Conservation (phyloP, 2,888 invertebrate species). For the Coleophora flavipennella region DNA sequence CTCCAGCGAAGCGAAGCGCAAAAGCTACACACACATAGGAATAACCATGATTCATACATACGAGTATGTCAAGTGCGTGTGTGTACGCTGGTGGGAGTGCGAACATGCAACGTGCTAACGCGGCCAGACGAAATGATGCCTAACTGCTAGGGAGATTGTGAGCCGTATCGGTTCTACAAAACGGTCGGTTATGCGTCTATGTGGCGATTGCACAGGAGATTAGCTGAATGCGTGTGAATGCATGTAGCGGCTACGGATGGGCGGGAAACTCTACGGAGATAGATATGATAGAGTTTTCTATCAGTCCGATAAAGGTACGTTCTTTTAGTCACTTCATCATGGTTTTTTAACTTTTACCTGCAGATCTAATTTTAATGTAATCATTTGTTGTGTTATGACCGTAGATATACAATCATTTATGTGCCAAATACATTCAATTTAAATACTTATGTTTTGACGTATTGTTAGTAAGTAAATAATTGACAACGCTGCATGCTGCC, state of each 20-base stretch:
- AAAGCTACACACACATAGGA: slow-evolving; percentile 48
- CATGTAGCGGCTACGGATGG: slow-evolving; percentile 57
- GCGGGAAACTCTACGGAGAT: slow-evolving; percentile 52
- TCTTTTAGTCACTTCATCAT: no score
- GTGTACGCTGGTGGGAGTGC: slow-evolving; percentile 68
- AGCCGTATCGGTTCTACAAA: slow-evolving; percentile 60
- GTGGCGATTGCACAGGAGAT: slow-evolving; percentile 66
- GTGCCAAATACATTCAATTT: no score
- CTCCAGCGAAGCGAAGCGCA: slow-evolving; percentile 61
- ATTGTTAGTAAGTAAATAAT: no score
- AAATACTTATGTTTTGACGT: no score
- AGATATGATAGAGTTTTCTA: background rate
- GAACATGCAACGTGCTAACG: slow-evolving; percentile 64
- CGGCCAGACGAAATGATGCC: slow-evolving; percentile 66
- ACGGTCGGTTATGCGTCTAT: slow-evolving; percentile 61
- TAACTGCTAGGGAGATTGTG: slow-evolving; percentile 56
- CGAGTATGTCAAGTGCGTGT: slow-evolving; percentile 40
- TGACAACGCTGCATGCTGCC: no score
- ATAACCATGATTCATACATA: slow-evolving; percentile 54
- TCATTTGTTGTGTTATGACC: no score
- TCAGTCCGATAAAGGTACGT: no score
- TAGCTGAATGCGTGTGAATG: slow-evolving; percentile 68
- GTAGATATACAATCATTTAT: no score
- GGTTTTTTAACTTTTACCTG: no score
- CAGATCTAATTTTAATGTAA: no score